These are phyloP conservation scores for Dunckerocampus dactyliophorus DNA, from an alignment of 2,113 vertebrate genomes.

Conservation along the genomic window DNA sequence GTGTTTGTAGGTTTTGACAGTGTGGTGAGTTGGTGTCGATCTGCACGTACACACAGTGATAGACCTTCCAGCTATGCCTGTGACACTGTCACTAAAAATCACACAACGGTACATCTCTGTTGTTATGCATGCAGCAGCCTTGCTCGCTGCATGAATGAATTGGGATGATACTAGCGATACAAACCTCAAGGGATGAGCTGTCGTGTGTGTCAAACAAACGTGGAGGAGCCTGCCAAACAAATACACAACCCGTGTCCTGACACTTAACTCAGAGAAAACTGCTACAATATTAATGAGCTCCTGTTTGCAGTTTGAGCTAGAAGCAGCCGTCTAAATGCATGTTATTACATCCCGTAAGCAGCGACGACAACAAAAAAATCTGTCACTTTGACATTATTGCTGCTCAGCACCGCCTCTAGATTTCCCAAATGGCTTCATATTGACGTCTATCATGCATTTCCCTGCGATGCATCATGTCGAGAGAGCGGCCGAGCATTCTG, in stretches of 20 bases:
- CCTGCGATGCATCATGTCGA: background rate
- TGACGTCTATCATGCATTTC: background rate
- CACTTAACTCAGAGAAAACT: background rate
- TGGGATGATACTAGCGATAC: background rate
- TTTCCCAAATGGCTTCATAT: slow-evolving; percentile 2
- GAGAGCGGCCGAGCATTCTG: slow-evolving; percentile 1
- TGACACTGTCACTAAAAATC: too few relatives aligned
- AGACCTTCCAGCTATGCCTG: too few relatives aligned
- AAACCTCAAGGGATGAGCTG: slow-evolving; percentile 1
- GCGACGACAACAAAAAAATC: slow-evolving; percentile 3
- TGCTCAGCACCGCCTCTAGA: slow-evolving; percentile 2
- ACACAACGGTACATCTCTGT: background rate
- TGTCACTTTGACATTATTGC: background rate
- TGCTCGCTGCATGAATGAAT: background rate
- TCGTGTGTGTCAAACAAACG: background rate
- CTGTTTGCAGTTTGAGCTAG: slow-evolving; percentile 3
- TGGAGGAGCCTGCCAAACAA: background rate
- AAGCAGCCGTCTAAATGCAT: slow-evolving; percentile 3
- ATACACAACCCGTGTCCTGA: background rate
- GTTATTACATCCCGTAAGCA: slow-evolving; percentile 6
- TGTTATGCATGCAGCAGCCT: background rate
- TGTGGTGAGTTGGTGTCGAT: too few relatives aligned
- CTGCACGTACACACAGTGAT: too few relatives aligned
- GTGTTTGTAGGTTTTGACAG: too few relatives aligned
- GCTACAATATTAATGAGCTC: slow-evolving; percentile 5